Evolutionary conservation across 2,888 invertebrate species (phyloP).

Genomic region (Xestoiulus laeticollis): DNA sequence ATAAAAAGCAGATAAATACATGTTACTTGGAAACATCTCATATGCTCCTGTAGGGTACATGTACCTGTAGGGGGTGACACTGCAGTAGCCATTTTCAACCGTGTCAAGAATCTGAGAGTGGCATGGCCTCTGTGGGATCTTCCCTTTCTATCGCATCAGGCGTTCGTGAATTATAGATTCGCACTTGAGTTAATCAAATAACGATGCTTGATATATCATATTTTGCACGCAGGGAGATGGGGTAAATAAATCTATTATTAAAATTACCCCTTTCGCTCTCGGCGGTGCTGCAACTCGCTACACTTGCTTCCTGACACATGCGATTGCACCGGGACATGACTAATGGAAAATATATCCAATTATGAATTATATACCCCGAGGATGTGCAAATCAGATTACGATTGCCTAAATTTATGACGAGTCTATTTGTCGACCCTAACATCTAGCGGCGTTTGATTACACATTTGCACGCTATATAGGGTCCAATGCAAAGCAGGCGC

Average conservation of each 20-base stretch:
- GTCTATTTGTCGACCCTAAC: slow-evolving; percentile 28
- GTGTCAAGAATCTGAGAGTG: not conserved
- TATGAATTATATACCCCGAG: slow-evolving; percentile 29
- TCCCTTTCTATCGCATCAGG: not conserved
- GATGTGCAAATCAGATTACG: slow-evolving; percentile 21
- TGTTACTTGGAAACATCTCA: not conserved
- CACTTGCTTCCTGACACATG: not conserved
- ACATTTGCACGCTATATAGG: not conserved
- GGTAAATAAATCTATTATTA: slow-evolving; percentile 34
- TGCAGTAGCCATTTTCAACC: not conserved
- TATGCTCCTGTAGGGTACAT: not conserved
- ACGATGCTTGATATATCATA: slow-evolving; percentile 7
- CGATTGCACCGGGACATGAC: slow-evolving; percentile 34
- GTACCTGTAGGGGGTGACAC: not conserved
- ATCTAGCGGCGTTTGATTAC: not conserved
- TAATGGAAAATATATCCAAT: slow-evolving; percentile 37
- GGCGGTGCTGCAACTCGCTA: not conserved
- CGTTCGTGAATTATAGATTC: slow-evolving; percentile 31
- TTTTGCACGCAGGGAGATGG: not conserved
- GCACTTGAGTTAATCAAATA: slow-evolving; percentile 37
- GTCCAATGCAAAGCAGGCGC: slow-evolving; percentile 12
- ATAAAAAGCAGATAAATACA: not conserved
- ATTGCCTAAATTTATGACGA: slow-evolving; percentile 15
- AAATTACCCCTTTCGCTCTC: slow-evolving; percentile 34
- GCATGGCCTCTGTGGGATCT: not conserved